Evolutionary conservation across 2,113 vertebrate species (phyloP).

Genomic region (Dipodomys stephensi): DNA sequence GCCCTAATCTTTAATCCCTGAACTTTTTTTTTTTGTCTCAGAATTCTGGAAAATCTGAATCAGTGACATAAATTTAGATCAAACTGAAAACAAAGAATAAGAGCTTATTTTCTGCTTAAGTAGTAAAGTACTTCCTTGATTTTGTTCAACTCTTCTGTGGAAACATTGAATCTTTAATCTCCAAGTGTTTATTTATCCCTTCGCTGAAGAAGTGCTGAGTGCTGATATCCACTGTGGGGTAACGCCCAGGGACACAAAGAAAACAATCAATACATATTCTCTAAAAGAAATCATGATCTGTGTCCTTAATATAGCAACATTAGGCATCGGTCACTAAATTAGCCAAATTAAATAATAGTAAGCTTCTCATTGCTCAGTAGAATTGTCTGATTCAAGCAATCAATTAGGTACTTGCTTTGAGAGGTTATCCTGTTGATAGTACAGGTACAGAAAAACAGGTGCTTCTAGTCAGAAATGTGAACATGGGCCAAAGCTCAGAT

Average conservation of each 20-base stretch:
- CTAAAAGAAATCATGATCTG: background rate
- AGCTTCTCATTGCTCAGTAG: background rate
- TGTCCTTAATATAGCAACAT: background rate
- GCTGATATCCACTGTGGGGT: background rate
- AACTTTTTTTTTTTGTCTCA: background rate
- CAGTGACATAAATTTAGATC: background rate
- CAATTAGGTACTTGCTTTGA: background rate
- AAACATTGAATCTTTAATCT: background rate
- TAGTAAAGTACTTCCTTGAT: background rate
- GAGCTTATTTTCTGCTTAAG: background rate
- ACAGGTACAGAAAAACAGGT: background rate
- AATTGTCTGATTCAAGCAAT: background rate
- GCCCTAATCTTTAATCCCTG: background rate
- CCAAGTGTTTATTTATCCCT: background rate
- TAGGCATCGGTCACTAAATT: background rate
- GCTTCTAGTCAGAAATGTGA: background rate
- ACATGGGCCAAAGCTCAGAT: background rate
- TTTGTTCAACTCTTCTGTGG: background rate
- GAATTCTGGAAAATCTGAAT: conserved; percentile 43
- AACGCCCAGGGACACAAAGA: background rate
- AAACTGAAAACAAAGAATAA: conserved; percentile 1
- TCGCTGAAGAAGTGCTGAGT: background rate
- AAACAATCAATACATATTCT: no score
- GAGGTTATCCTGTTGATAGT: background rate
- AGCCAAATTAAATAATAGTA: conserved; percentile 7